Conservation (phyloP, 2,888 invertebrate genomes). For the Eustalomyia histrio region DNA sequence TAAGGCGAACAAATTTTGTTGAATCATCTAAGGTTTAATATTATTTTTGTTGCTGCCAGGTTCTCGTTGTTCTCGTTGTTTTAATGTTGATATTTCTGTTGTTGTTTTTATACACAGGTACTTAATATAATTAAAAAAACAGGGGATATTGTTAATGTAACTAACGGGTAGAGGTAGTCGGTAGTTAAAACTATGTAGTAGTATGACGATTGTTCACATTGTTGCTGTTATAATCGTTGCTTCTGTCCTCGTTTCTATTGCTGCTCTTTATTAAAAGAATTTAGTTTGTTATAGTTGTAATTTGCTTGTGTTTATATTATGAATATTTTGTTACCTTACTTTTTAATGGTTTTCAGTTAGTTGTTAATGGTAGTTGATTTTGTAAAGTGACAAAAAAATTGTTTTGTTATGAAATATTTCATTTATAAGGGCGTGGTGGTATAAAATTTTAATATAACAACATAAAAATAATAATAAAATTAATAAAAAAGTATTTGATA, state of each 20-base stretch:
- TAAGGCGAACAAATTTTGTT: no score
- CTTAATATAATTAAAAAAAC: slow-evolving; percentile 64
- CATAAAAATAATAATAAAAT: neutral
- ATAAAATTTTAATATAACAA: slow-evolving; percentile 31
- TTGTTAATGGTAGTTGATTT: slow-evolving; percentile 50
- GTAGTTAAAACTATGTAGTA: slow-evolving; percentile 3
- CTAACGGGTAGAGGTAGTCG: slow-evolving; percentile 11
- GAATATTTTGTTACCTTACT: slow-evolving; percentile 43
- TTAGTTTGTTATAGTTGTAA: slow-evolving; percentile 10
- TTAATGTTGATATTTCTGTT: slow-evolving; percentile 1
- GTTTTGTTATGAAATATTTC: slow-evolving; percentile 13
- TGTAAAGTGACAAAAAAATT: slow-evolving; percentile 43
- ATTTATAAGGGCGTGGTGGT: slow-evolving; percentile 32
- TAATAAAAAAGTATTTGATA: no score
- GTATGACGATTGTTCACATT: slow-evolving; percentile 17
- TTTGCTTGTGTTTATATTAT: slow-evolving; percentile 31
- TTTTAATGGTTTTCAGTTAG: slow-evolving; percentile 43
- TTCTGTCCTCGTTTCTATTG: slow-evolving; percentile 10
- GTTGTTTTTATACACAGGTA: slow-evolving; percentile 28
- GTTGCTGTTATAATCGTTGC: neutral
- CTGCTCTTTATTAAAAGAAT: slow-evolving; percentile 14
- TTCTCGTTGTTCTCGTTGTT: neutral
- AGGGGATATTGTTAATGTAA: slow-evolving; percentile 30
- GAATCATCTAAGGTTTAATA: no score
- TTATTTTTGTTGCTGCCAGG: no score